A percentile compares a stretch with the other conserved stretches of the same genome.
phyloP scores from a whole-genome alignment of 64 coral and sea anemone genomes.

The Anthopleura sola region DNA sequence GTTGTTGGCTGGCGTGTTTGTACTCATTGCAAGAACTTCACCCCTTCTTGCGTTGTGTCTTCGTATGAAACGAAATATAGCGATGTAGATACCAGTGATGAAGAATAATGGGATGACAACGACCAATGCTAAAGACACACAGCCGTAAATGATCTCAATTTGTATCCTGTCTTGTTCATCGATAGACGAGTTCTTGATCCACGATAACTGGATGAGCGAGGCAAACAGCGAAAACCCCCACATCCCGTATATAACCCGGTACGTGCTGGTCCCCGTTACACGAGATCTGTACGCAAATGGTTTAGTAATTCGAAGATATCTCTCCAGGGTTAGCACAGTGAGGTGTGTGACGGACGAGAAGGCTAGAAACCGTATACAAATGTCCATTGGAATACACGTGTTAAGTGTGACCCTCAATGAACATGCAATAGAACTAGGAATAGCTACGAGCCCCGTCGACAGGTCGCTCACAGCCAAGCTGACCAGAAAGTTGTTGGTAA shows the following conservation, averaged over 20 bases:
- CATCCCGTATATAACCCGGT: background rate
- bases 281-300: conserved; percentile 36
- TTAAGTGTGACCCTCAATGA: background rate
- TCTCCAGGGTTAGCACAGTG: conserved; percentile 31
- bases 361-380: conserved; percentile 43
- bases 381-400: conserved; percentile 50
- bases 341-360: conserved; percentile 55
- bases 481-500: conserved; percentile 29
- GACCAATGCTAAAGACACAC: conserved; percentile 11
- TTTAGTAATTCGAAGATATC: conserved; percentile 48
- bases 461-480: conserved; percentile 54
- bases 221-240: conserved; percentile 33
- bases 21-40: background rate
- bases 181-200: conserved; percentile 20
- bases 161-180: background rate
- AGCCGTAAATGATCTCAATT: conserved; percentile 39
- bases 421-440: conserved; percentile 40
- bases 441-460: conserved; percentile 37
- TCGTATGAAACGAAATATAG: conserved; percentile 30
- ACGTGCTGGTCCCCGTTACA: conserved; percentile 12
- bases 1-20: background rate
- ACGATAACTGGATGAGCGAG: conserved; percentile 35
- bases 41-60: conserved; percentile 29
- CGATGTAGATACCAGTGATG: conserved; percentile 21
- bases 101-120: conserved; percentile 31